Conservation (phyloP, 2,888 invertebrate species). For the Dysmachus trigonus region DNA sequence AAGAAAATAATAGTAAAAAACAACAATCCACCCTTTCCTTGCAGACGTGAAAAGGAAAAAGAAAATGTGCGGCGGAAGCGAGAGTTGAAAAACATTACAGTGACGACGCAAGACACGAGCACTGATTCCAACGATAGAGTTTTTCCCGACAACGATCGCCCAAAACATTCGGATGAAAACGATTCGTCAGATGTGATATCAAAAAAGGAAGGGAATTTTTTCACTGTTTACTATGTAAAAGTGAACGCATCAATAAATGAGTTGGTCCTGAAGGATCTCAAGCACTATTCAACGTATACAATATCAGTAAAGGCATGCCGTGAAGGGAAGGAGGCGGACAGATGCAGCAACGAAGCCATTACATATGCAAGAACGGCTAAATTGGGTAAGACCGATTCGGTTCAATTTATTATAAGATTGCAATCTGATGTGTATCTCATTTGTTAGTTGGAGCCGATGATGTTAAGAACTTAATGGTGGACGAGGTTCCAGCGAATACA, state of each 20-base stretch:
- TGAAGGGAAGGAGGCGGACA: constrained; percentile 58
- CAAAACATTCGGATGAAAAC: not conserved
- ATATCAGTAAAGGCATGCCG: constrained; percentile 82
- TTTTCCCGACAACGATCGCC: not conserved
- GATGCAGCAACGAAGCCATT: constrained; percentile 67
- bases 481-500: constrained; percentile 59
- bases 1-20: not conserved
- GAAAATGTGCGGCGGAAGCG: constrained; percentile 30
- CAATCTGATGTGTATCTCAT: not conserved
- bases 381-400: constrained; percentile 53
- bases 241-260: constrained; percentile 61
- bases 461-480: constrained; percentile 67
- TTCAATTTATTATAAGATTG: not conserved
- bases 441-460: constrained; percentile 73
- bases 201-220: constrained; percentile 48
- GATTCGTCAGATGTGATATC: constrained; percentile 20
- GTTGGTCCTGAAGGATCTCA: constrained; percentile 71
- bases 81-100: constrained; percentile 6
- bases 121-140: not conserved
- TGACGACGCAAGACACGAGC: not conserved
- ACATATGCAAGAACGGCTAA: constrained; percentile 65
- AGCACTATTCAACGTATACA: constrained; percentile 81
- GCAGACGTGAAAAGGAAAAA: constrained; percentile 30
- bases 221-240: constrained; percentile 51
- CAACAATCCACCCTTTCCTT: not conserved